These are phyloP conservation scores for Tenodera sinensis DNA, from an alignment of 2,888 invertebrate species.

Conservation along the genomic window DNA sequence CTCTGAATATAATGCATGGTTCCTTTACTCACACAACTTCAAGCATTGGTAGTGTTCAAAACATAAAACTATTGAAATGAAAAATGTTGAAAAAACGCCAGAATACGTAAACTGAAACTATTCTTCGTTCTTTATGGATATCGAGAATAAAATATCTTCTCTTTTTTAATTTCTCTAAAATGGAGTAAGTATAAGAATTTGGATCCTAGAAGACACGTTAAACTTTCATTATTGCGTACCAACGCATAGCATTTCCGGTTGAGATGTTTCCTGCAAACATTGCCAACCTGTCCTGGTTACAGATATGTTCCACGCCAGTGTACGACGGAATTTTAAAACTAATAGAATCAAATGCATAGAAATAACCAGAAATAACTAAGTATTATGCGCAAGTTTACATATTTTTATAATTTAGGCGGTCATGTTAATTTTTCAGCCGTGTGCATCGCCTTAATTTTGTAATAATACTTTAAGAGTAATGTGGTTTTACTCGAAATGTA, in stretches of 20 bases:
- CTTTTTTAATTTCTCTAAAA: no score
- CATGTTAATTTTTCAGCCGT: not conserved
- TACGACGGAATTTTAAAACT: not conserved
- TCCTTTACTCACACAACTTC: no score
- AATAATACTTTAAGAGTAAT: not conserved
- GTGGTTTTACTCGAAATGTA: not conserved
- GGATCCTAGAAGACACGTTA: no score
- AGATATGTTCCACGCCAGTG: no score
- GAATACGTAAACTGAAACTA: no score
- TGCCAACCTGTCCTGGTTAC: not conserved
- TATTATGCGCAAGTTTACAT: not conserved
- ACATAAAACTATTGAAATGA: no score
- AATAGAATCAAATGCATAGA: not conserved
- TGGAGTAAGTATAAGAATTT: no score
- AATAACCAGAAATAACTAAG: not conserved
- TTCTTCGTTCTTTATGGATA: no score
- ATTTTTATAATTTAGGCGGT: not conserved
- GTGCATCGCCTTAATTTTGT: not conserved
- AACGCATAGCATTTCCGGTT: not conserved
- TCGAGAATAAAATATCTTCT: no score
- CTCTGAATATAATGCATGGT: no score
- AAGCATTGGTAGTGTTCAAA: no score
- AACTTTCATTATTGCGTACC: not conserved
- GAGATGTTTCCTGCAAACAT: not conserved
- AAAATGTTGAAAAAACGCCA: no score